Percentiles rank a stretch among this genome's conserved stretches.
Evolutionary conservation across 2,888 invertebrate genomes (phyloP).

Genomic region (Monoplex corrugatus): DNA sequence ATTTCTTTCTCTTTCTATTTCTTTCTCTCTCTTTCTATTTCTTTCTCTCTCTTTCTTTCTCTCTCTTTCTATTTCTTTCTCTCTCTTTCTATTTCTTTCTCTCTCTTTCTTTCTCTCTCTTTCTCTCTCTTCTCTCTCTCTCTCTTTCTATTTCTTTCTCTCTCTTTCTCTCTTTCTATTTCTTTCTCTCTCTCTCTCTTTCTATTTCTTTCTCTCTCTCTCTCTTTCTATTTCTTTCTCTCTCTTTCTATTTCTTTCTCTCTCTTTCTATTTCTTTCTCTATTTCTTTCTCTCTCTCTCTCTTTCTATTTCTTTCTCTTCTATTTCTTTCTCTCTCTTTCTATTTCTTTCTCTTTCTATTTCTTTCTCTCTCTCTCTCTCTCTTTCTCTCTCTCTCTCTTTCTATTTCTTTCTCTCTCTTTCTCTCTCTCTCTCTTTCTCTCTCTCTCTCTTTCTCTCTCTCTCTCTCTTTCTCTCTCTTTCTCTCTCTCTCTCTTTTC

Average conservation of each 20-base stretch:
- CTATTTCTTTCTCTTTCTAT: background rate
- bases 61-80: background rate
- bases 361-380: background rate
- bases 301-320: too few relatives aligned
- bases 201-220: too few relatives aligned
- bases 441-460: background rate
- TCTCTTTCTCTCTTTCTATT: too few relatives aligned
- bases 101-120: too few relatives aligned
- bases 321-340: too few relatives aligned
- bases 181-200: too few relatives aligned
- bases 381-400: background rate
- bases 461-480: background rate
- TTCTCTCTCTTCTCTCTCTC: too few relatives aligned
- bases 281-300: background rate
- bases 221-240: too few relatives aligned
- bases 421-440: background rate
- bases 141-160: too few relatives aligned
- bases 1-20: conserved; percentile 42
- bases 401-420: background rate
- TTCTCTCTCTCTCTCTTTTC: background rate
- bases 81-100: too few relatives aligned
- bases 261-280: background rate
- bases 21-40: conserved; percentile 21
- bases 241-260: background rate
- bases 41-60: background rate